These are phyloP conservation scores for Apis cerana DNA, from an alignment of 1,140 invertebrate species.

Conservation along the genomic window DNA sequence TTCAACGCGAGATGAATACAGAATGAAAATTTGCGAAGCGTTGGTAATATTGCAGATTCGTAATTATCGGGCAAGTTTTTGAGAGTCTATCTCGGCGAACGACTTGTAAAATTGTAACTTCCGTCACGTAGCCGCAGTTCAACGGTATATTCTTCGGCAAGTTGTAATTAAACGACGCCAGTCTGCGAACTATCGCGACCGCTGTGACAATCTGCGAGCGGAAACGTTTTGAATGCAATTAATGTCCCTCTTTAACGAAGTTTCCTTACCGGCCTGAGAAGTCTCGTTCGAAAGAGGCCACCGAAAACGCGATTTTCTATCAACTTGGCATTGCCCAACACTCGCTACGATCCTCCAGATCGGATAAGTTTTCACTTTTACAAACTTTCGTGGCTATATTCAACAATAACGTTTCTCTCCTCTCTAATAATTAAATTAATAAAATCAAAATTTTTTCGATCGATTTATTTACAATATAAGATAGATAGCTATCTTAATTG, in stretches of 20 bases:
- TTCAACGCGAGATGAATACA: background rate
- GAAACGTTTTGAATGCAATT: slow-evolving; percentile 66
- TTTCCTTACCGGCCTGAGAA: slow-evolving; percentile 40
- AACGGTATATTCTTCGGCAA: slow-evolving; percentile 69
- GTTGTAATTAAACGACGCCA: slow-evolving; percentile 74
- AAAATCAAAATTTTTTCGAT: background rate
- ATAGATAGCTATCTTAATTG: background rate
- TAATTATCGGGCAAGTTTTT: slow-evolving; percentile 8
- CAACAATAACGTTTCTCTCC: background rate
- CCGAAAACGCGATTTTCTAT: slow-evolving; percentile 9
- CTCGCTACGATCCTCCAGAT: background rate
- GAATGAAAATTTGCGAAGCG: background rate
- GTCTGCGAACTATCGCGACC: slow-evolving; percentile 50
- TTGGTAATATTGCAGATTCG: background rate
- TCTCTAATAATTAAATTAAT: background rate
- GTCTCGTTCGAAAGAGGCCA: slow-evolving; percentile 16
- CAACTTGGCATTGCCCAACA: background rate
- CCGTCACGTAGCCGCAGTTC: slow-evolving; percentile 29
- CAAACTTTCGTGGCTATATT: background rate
- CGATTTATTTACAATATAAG: background rate
- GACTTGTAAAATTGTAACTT: slow-evolving; percentile 71
- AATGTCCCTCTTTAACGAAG: slow-evolving; percentile 62
- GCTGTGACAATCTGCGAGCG: slow-evolving; percentile 60
- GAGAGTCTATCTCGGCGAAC: background rate
- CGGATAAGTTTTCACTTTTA: no score